Conservation (phyloP, 2,888 invertebrate species). For the Acleris literana region DNA sequence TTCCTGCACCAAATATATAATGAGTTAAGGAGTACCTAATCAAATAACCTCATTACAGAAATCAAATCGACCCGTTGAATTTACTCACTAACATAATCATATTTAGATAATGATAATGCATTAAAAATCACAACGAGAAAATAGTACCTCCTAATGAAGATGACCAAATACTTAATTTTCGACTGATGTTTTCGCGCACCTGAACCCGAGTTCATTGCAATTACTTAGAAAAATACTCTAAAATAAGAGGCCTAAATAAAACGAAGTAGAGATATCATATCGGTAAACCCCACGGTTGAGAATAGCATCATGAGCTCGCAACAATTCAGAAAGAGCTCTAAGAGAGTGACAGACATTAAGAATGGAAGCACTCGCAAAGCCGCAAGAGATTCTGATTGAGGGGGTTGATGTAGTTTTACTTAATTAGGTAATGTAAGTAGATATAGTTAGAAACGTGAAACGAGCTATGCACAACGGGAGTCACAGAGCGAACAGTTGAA, state of each 20-base stretch:
- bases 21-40: background rate
- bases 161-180: conserved; percentile 31
- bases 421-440: conserved; percentile 20
- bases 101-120: background rate
- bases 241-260: conserved; percentile 23
- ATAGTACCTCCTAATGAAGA: conserved; percentile 6
- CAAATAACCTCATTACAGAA: background rate
- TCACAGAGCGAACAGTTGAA: conserved; percentile 24
- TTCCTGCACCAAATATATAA: conserved; percentile 17
- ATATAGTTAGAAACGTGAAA: conserved; percentile 19
- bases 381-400: conserved; percentile 15
- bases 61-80: background rate
- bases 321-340: too few relatives aligned
- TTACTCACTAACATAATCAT: background rate
- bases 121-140: conserved; percentile 21
- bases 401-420: conserved; percentile 25
- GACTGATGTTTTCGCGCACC: conserved; percentile 5
- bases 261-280: conserved; percentile 34
- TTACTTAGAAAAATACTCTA: conserved; percentile 5
- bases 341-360: background rate
- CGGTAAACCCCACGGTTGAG: conserved; percentile 13
- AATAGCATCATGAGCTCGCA: background rate
- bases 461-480: conserved; percentile 31
- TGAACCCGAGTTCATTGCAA: conserved; percentile 3
- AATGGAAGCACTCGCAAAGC: background rate